A percentile compares a stretch with the other conserved stretches of the same genome.
Conservation (phyloP, 2,113 vertebrate species). For the Protobothrops flavoviridis region DNA sequence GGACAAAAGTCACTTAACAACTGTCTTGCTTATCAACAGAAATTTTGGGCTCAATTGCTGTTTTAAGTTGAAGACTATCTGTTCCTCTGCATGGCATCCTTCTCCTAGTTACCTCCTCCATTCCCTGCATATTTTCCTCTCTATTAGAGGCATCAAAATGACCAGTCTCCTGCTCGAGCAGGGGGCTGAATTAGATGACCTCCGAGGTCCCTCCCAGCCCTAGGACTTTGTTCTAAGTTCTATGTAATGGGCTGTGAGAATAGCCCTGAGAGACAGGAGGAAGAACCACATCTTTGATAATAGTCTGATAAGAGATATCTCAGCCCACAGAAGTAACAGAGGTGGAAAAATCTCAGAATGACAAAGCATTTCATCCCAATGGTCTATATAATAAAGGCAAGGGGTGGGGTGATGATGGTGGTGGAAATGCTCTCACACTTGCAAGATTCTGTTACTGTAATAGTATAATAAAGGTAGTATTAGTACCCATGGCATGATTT, state of each 20-base stretch:
- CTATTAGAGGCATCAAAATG: background rate
- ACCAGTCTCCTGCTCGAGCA: background rate
- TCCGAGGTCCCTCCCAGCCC: background rate
- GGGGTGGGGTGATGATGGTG: too few species aligned
- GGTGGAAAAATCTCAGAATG: background rate
- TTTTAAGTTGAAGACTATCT: background rate
- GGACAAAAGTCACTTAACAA: background rate
- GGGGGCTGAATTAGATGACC: background rate
- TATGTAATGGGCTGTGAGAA: background rate
- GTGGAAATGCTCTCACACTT: background rate
- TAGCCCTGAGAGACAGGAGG: background rate
- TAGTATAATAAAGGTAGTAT: background rate
- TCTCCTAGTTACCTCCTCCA: background rate
- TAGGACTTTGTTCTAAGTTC: background rate
- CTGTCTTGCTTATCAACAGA: background rate
- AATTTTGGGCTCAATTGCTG: background rate
- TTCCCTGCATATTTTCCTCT: background rate
- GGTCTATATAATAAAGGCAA: background rate
- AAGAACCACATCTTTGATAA: background rate
- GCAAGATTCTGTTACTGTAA: background rate
- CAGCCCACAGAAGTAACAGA: background rate
- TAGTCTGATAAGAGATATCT: background rate
- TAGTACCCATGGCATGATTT: background rate
- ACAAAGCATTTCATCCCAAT: background rate
- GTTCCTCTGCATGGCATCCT: background rate